phyloP scores from a whole-genome alignment of 2,113 vertebrate genomes.

The Forbesichthys agassizii region DNA sequence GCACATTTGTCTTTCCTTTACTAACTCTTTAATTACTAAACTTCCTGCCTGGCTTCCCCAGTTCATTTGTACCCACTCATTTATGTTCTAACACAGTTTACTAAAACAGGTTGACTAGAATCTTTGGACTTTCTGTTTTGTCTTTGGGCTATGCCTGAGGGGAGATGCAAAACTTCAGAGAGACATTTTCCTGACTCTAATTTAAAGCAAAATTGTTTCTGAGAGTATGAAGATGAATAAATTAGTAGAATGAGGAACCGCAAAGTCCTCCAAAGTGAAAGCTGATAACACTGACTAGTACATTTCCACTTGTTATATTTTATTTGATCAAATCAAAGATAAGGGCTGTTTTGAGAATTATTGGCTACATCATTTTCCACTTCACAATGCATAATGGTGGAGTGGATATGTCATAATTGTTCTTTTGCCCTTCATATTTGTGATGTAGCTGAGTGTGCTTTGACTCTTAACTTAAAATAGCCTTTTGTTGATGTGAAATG shows the following conservation, averaged over 20 bases:
- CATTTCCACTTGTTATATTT: too few relatives aligned
- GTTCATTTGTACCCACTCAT: constrained; percentile 13
- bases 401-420: background rate
- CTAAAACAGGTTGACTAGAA: constrained; percentile 1
- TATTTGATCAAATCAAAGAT: too few relatives aligned
- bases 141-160: constrained; percentile 6
- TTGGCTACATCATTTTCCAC: too few relatives aligned
- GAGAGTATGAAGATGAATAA: constrained; percentile 42
- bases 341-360: too few relatives aligned
- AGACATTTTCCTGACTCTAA: background rate
- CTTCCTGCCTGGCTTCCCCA: background rate
- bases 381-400: too few relatives aligned
- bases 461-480: constrained; percentile 11
- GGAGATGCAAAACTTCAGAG: constrained; percentile 6
- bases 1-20: constrained; percentile 1
- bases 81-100: background rate
- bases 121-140: constrained; percentile 15
- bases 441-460: background rate
- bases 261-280: background rate
- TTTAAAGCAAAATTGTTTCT: constrained; percentile 29
- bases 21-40: background rate
- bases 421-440: background rate
- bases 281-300: background rate
- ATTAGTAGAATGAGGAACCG: background rate
- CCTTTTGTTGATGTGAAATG: constrained; percentile 10